These are phyloP conservation scores for Listronotus bonariensis DNA, from an alignment of 1,140 invertebrate genomes.

Conservation along the genomic window DNA sequence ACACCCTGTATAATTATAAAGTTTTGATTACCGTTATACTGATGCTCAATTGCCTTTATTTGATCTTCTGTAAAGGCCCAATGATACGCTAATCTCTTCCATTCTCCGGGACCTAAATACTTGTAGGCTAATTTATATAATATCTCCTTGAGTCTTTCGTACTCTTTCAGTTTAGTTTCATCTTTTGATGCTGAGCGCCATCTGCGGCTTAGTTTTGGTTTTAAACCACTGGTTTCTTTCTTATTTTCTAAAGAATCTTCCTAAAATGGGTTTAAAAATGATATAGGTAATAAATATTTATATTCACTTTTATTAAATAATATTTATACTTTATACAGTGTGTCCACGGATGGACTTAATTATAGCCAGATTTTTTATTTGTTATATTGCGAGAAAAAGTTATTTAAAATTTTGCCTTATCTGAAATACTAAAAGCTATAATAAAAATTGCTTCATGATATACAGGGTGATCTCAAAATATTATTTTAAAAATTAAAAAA, in stretches of 20 bases:
- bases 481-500: no score
- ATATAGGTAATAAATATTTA: no score
- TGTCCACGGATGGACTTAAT: no score
- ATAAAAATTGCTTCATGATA: no score
- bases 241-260: constrained; percentile 7
- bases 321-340: no score
- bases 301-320: no score
- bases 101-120: constrained; percentile 68
- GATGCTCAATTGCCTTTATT: constrained; percentile 74
- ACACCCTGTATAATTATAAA: not conserved
- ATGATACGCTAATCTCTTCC: constrained; percentile 71
- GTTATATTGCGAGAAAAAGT: no score
- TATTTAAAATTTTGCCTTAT: no score
- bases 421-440: no score
- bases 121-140: constrained; percentile 74
- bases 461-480: no score
- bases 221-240: constrained; percentile 45
- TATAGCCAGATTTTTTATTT: no score
- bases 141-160: constrained; percentile 58
- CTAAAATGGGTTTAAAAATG: not conserved
- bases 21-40: constrained; percentile 67
- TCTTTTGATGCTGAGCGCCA: constrained; percentile 55
- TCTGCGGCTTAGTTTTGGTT: constrained; percentile 50
- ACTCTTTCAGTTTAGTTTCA: constrained; percentile 49
- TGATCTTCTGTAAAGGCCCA: constrained; percentile 77